Conservation (phyloP, 2,797 vertebrate species). For the Eulemur mongoz region DNA sequence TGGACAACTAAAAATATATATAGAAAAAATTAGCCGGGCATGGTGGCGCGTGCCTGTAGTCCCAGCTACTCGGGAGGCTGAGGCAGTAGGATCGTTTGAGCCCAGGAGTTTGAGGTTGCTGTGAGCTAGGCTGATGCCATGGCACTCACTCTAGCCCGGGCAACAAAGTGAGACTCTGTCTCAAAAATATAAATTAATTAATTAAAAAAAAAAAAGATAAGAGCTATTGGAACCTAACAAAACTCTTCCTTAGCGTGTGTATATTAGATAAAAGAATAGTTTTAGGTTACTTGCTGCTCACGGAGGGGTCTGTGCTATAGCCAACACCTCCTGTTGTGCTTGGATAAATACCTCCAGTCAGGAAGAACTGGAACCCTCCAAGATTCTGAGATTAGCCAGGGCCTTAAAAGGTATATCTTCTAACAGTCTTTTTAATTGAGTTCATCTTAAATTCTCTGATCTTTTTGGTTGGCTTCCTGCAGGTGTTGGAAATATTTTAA, state of each 20-base stretch:
- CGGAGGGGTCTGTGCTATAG: background rate
- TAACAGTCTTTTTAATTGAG: background rate
- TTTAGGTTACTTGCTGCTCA: background rate
- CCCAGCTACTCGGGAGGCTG: no score
- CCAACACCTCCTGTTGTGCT: background rate
- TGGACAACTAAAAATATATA: no score
- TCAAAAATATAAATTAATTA: no score
- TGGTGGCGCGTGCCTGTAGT: no score
- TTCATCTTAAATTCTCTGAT: background rate
- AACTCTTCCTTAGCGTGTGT: background rate
- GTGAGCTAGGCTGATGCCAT: no score
- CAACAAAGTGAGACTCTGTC: no score
- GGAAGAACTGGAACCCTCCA: background rate
- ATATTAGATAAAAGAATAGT: background rate
- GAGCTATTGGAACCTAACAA: background rate
- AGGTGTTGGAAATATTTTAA: background rate
- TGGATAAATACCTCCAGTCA: background rate
- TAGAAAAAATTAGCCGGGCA: no score
- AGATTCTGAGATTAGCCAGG: background rate
- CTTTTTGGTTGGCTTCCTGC: background rate
- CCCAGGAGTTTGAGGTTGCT: no score
- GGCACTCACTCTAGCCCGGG: no score
- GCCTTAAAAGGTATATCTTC: background rate
- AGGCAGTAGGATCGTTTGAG: no score
- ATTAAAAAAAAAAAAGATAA: no score